Conservation (phyloP, 2,113 vertebrate genomes). For the Sinosuthora webbiana region DNA sequence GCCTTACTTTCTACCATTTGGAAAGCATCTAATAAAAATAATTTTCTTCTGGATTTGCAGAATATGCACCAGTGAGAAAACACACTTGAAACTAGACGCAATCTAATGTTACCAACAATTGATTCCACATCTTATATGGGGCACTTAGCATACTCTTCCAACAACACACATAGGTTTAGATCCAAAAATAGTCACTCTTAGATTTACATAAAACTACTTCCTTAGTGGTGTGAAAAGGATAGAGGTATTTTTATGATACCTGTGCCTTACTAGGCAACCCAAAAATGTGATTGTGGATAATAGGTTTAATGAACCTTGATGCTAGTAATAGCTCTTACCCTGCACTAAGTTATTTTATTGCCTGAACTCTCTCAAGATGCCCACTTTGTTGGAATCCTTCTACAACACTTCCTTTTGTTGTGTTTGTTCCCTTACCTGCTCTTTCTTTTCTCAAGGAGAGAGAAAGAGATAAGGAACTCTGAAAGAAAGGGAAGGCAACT, state of each 20-base stretch:
- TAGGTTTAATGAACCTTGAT: not conserved
- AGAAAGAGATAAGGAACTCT: not conserved
- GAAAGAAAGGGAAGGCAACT: not conserved
- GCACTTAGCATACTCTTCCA: not conserved
- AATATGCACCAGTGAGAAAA: not conserved
- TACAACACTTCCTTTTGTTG: not conserved
- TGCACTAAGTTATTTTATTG: not conserved
- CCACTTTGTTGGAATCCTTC: not conserved
- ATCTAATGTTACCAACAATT: not conserved
- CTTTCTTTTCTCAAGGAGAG: not conserved
- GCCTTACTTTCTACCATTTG: not conserved
- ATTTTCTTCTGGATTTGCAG: not conserved
- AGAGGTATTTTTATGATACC: not conserved
- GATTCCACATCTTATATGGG: not conserved
- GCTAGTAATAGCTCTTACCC: not conserved
- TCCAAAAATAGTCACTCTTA: not conserved
- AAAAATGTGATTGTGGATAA: not conserved
- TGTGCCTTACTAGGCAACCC: not conserved
- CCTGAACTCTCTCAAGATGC: not conserved
- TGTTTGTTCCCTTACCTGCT: not conserved
- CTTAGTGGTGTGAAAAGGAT: not conserved
- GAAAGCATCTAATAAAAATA: not conserved
- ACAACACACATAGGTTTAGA: accelerated
- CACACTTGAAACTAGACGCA: not conserved
- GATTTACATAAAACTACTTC: not conserved